Evolutionary conservation across 2,113 vertebrate species (phyloP).

Genomic region (Chunga burmeisteri): DNA sequence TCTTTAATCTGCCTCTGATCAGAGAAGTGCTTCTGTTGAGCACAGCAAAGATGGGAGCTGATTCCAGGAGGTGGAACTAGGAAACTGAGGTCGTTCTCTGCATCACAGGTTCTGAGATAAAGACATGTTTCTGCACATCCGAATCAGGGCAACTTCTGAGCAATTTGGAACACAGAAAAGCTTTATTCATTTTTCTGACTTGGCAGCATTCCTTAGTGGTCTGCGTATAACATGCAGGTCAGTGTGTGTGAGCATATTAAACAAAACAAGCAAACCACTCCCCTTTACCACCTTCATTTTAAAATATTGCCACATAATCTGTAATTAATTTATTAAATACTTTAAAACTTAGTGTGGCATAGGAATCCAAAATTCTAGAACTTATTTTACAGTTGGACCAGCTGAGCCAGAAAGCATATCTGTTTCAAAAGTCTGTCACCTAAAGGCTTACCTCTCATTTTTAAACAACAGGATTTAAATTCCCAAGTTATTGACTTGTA

Average conservation of each 20-base stretch:
- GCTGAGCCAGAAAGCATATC: background rate
- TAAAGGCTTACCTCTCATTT: background rate
- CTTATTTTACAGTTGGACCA: background rate
- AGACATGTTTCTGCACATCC: background rate
- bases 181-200: background rate
- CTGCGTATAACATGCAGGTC: background rate
- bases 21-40: background rate
- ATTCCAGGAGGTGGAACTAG: background rate
- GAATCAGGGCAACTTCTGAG: background rate
- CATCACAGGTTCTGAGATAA: background rate
- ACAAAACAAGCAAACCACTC: background rate
- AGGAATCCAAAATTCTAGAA: background rate
- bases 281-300: background rate
- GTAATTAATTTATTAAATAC: background rate
- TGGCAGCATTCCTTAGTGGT: background rate
- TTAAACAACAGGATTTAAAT: background rate
- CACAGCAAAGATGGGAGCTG: background rate
- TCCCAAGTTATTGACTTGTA: background rate
- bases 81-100: background rate
- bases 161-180: no score
- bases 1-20: background rate
- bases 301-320: background rate
- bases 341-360: background rate
- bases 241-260: background rate
- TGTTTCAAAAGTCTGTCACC: background rate